Conservation (phyloP, 2,888 invertebrate species). For the Cylloceria caligata region DNA sequence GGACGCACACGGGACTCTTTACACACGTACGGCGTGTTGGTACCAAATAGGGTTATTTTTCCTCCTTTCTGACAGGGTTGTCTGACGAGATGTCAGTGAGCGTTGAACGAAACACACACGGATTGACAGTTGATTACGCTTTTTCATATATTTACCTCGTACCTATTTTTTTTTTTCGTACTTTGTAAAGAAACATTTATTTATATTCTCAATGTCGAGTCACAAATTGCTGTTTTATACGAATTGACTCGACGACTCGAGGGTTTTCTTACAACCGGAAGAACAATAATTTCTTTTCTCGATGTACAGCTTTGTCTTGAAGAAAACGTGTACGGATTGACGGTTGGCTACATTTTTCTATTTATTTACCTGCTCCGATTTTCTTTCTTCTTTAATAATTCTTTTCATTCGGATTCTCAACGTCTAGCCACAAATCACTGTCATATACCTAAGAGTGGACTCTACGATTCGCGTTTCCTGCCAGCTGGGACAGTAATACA, state of each 20-base stretch:
- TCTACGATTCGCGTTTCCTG: not conserved
- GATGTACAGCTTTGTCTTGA: not conserved
- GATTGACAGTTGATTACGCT: not conserved
- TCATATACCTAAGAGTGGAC: constrained; percentile 16
- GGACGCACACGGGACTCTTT: not conserved
- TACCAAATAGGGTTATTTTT: constrained; percentile 31
- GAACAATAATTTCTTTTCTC: no score
- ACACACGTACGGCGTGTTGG: constrained; percentile 1
- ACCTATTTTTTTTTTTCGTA: not conserved
- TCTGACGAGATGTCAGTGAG: constrained; percentile 1
- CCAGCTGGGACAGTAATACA: constrained; percentile 32
- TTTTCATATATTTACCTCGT: not conserved
- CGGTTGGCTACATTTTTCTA: constrained; percentile 20
- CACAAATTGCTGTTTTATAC: not conserved
- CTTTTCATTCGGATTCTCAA: constrained; percentile 9
- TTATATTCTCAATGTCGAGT: not conserved
- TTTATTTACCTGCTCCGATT: not conserved
- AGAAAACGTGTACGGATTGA: not conserved
- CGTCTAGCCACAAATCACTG: not conserved
- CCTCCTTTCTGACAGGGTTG: not conserved
- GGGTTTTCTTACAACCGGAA: not conserved
- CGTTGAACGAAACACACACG: not conserved
- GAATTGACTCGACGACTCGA: not conserved
- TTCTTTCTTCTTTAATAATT: constrained; percentile 18
- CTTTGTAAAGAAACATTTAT: no score